Percentiles rank a stretch among this genome's conserved stretches.
These are phyloP conservation scores for Eudasyphora cyanicolor DNA, from an alignment of 2,888 invertebrate genomes.

Conservation along the genomic window DNA sequence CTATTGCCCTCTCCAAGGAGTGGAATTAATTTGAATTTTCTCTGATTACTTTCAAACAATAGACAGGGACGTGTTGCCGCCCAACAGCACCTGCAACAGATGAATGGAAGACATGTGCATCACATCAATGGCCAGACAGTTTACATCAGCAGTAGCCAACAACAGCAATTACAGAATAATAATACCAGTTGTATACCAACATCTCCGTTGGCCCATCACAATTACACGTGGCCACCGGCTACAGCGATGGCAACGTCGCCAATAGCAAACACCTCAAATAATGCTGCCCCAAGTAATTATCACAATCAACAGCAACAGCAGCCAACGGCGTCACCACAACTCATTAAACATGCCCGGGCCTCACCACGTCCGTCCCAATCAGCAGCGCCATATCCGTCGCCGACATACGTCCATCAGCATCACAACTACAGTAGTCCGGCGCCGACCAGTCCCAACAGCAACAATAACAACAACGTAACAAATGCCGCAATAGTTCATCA, in stretches of 20 bases:
- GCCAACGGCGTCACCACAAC: conserved; percentile 76
- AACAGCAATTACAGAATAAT: conserved; percentile 71
- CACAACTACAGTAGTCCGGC: conserved; percentile 73
- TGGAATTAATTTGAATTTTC: background rate
- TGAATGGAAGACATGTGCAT: conserved; percentile 51
- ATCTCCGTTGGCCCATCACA: conserved; percentile 79
- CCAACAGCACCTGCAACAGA: conserved; percentile 71
- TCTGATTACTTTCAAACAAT: conserved; percentile 9
- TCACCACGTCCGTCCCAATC: conserved; percentile 84
- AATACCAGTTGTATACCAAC: conserved; percentile 78
- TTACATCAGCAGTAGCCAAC: conserved; percentile 72
- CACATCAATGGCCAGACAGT: conserved; percentile 52
- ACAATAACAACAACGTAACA: conserved; percentile 45
- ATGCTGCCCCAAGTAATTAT: conserved; percentile 61
- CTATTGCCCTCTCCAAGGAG: background rate
- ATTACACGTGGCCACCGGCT: conserved; percentile 77
- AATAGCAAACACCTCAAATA: conserved; percentile 60
- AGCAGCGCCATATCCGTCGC: conserved; percentile 79
- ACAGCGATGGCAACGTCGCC: conserved; percentile 68
- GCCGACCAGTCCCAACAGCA: conserved; percentile 73
- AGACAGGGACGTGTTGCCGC: conserved; percentile 82
- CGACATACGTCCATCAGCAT: conserved; percentile 78
- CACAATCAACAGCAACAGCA: conserved; percentile 69
- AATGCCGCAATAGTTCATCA: conserved; percentile 69
- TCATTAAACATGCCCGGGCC: conserved; percentile 87